phyloP scores from a whole-genome alignment of 2,113 vertebrate species.

The Podocnemis expansa region DNA sequence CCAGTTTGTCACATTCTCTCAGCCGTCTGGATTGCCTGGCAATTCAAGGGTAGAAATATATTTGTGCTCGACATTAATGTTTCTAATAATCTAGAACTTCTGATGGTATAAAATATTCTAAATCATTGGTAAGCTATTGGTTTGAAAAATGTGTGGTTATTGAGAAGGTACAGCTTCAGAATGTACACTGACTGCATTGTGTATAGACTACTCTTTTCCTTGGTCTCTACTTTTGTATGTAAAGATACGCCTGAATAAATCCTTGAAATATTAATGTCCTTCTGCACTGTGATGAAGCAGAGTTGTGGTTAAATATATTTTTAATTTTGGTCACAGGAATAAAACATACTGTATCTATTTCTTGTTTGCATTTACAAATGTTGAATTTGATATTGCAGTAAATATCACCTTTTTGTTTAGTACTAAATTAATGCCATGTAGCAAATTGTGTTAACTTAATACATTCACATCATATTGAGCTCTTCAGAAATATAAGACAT shows the following conservation, averaged over 20 bases:
- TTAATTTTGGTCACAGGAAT: constrained; percentile 54
- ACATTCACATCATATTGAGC: constrained; percentile 1
- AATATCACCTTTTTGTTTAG: constrained; percentile 41
- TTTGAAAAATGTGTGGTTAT: constrained; percentile 67
- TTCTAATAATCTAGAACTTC: constrained; percentile 64
- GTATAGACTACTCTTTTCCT: constrained; percentile 74
- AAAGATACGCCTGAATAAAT: constrained; percentile 68
- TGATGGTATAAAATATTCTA: constrained; percentile 69
- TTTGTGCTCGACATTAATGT: constrained; percentile 66
- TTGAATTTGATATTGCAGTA: constrained; percentile 63
- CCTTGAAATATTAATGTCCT: constrained; percentile 69
- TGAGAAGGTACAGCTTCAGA: constrained; percentile 68
- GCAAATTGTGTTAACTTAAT: constrained; percentile 35
- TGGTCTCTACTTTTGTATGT: constrained; percentile 72
- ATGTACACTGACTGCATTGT: constrained; percentile 71
- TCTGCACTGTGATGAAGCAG: constrained; percentile 75
- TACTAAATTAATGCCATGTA: constrained; percentile 53
- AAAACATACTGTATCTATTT: constrained; percentile 42
- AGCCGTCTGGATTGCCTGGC: constrained; percentile 60
- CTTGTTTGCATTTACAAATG: constrained; percentile 52
- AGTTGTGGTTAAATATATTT: constrained; percentile 63
- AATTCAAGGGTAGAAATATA: constrained; percentile 68
- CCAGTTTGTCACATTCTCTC: constrained; percentile 51
- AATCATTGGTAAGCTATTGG: constrained; percentile 69
- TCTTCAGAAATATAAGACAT: background rate